Base-by-base conservation (phyloP, 2,113 vertebrate species). In the Hemichromis elongatus region DNA sequence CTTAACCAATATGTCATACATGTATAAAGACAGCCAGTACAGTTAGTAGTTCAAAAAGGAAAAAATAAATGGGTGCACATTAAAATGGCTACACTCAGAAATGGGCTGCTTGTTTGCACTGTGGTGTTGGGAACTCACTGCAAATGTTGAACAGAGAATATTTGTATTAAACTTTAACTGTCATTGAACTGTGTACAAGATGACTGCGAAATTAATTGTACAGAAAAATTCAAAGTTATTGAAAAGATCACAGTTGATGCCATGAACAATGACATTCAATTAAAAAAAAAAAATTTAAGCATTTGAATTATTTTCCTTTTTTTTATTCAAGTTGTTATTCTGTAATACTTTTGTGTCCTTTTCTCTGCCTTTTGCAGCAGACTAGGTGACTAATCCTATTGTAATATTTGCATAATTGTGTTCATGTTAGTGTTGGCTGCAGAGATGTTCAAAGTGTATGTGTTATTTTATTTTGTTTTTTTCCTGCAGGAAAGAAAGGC, bases 401-500 rank as follows among this genome's bases (percentile, higher is more conserved):
- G 24, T 68, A 35, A 47, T 66, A 52, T 81, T 68, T 54, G 84
- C 77, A 56, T 55, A 61, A 52, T 40, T 37, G 28, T 79, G 14
- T 35, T 84, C 42, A 21, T 89, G n/a, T 68, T 40, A 13, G 13
- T 59, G 54, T 81, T 87, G 33, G 45, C 37, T 55, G 70, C 14
- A 19, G 75, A 79, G 55, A 59, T 87, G 77, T 84, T 87, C 79
- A 90, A 80, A 53, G 61, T 79, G 77, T 28, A 30, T 4, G 83
- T 52, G 50, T 90, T 90, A 50, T 82, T 47, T 70, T 47, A 28
- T 73, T 70, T 16, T 47, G 1, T 1, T 47, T 47, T 61, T 70
- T 92, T 79, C 59, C 89, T 87, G 26, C 92, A 95, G 93, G 90
- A 86, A 40, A 87, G 89, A 70, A 85, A 82, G 52, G 21, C 42